Base-by-base conservation (phyloP, 2,797 vertebrate species). In the Threskiornis aethiopicus region DNA sequence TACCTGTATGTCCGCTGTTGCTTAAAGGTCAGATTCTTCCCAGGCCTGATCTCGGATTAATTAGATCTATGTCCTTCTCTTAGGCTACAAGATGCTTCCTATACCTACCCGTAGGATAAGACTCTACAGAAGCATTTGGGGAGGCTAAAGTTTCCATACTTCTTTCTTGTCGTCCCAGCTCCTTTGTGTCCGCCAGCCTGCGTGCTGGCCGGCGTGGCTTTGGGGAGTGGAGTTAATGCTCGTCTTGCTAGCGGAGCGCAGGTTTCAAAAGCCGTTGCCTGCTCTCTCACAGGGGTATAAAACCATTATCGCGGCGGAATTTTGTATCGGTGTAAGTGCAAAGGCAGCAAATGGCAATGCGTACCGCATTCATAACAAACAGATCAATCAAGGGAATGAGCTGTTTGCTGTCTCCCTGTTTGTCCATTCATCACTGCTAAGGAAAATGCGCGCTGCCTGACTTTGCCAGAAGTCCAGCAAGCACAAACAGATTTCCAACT, bases 321-420 rank as follows among this genome's bases (percentile, higher is more conserved):
- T 49, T 7, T 17, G 5, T 14, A 11, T 7, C 2, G 1, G 51
- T 28, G 1, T n/a, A 64, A 93, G n/a, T 10, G 51, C 82, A n/a
- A 10, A 37, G 70, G 47, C 3, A 0, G 59, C 46, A 35, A 22
- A 35, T 4, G 46, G 55, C 66, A 7, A 2, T 3, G 24, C 31
- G 0, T 13, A 20, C 22, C 31, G 1, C n/a, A 28, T 55, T 18
- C 0, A 1, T 39, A 35, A 19, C 28, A 11, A 54, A 15, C 3
- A 4, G 47, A 37, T 29, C 8, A 9, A 55, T 24, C 21, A 21
- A 22, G 66, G 39, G 12, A 37, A 54, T 22, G 61, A n/a, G 44
- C 69, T 35, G 12, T 51, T 67, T 13, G 54, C 92, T 51, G 35
- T 35, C 64, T 89, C 64, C 21, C 35, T 54, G 12, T 47, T 31